These are phyloP conservation scores for Lymantria monacha DNA, from an alignment of 2,888 invertebrate species.

Conservation along the genomic window DNA sequence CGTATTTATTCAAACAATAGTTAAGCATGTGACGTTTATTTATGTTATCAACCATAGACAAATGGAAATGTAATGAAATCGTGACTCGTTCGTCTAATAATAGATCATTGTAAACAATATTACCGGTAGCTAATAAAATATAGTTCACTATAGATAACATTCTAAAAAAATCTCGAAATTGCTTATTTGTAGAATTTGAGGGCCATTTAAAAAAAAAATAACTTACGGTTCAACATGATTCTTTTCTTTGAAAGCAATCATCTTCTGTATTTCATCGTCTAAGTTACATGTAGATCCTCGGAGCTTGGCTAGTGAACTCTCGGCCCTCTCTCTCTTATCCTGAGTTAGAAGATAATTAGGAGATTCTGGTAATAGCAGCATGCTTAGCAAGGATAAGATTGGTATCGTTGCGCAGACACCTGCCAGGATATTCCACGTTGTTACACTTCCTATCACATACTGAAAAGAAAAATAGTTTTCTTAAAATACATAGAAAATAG, in stretches of 20 bases:
- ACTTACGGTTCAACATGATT: slow-evolving; percentile 83
- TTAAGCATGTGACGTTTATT: neutral
- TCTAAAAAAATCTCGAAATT: too few species aligned
- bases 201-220: too few species aligned
- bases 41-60: slow-evolving; percentile 13
- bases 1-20: neutral
- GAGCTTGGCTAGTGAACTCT: slow-evolving; percentile 80
- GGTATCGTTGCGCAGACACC: slow-evolving; percentile 84
- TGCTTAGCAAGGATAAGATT: slow-evolving; percentile 80
- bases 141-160: too few species aligned
- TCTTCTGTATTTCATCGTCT: slow-evolving; percentile 83
- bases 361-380: slow-evolving; percentile 86
- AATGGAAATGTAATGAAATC: slow-evolving; percentile 9
- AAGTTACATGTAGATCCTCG: slow-evolving; percentile 84
- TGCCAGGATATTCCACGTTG: slow-evolving; percentile 85
- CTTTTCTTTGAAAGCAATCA: slow-evolving; percentile 83
- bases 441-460: slow-evolving; percentile 83
- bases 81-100: slow-evolving; percentile 15
- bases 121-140: too few species aligned
- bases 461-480: slow-evolving; percentile 49
- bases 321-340: slow-evolving; percentile 82
- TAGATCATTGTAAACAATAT: neutral
- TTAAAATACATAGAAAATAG: too few species aligned
- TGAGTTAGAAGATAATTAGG: slow-evolving; percentile 86
- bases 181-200: too few species aligned